phyloP scores from a whole-genome alignment of 2,797 vertebrate species.

The Xenentodon cancila region DNA sequence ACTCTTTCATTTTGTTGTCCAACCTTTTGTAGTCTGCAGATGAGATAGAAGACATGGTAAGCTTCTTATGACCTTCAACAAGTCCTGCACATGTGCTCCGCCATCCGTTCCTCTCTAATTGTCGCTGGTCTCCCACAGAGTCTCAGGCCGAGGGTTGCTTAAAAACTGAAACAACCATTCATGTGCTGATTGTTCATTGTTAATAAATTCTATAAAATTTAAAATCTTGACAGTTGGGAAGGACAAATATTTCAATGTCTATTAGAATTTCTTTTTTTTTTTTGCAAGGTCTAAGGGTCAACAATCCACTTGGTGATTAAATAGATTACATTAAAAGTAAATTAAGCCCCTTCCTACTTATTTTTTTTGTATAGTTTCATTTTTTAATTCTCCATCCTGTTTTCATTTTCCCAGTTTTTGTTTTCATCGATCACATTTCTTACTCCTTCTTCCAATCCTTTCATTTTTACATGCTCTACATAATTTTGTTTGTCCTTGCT shows the following conservation, averaged over 20 bases:
- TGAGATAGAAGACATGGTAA: conserved; percentile 73
- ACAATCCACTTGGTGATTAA: conserved; percentile 1
- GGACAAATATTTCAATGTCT: conserved; percentile 15
- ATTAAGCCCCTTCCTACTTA: not conserved
- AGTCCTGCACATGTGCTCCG: conserved; percentile 8
- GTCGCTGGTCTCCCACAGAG: not conserved
- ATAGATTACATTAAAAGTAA: conserved; percentile 25
- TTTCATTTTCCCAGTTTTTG: no score
- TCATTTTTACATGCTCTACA: no score
- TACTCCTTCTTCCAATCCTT: no score
- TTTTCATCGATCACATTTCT: no score
- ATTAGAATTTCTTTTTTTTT: no score
- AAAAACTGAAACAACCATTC: conserved; percentile 5
- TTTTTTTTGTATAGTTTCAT: no score
- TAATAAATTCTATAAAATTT: conserved; percentile 7
- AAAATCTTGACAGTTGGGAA: conserved; percentile 3
- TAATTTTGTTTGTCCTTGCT: no score
- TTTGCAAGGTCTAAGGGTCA: not conserved
- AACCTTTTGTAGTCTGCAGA: conserved; percentile 64
- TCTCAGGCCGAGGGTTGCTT: conserved; percentile 3
- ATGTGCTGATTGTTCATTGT: conserved; percentile 18
- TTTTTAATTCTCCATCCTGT: no score
- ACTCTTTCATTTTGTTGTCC: conserved; percentile 2
- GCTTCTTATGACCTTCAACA: conserved; percentile 26
- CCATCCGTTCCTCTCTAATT: not conserved